Percentiles rank a stretch among this genome's conserved stretches.
These are phyloP conservation scores for Lucinisca nassula DNA, from an alignment of 2,888 invertebrate species.

Conservation along the genomic window DNA sequence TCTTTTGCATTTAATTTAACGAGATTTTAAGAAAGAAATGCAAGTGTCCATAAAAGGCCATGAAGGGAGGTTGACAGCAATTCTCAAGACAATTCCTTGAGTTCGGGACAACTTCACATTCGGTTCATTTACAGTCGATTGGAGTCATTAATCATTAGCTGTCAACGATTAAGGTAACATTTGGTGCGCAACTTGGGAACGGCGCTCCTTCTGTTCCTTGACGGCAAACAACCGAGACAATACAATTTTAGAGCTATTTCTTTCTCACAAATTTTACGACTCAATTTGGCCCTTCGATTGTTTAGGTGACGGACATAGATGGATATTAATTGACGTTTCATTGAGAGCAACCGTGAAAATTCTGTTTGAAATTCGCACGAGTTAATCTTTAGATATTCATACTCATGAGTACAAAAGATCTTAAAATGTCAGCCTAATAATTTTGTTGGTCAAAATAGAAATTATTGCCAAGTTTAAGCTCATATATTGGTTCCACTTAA, in stretches of 20 bases:
- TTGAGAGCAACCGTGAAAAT: slow-evolving; percentile 51
- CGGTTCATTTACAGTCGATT: slow-evolving; percentile 27
- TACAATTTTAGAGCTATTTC: neutral
- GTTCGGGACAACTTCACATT: neutral
- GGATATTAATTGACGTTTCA: slow-evolving; percentile 69
- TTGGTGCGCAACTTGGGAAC: slow-evolving; percentile 26
- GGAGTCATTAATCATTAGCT: slow-evolving; percentile 51
- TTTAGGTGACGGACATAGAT: slow-evolving; percentile 46
- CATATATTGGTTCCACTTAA: neutral
- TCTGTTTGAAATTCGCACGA: slow-evolving; percentile 64
- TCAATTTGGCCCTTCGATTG: neutral
- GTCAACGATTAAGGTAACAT: slow-evolving; percentile 62
- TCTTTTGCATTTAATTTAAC: neutral
- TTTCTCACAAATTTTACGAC: neutral
- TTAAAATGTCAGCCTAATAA: slow-evolving; percentile 41
- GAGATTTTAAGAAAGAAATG: neutral
- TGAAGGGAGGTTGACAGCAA: neutral
- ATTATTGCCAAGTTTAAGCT: neutral
- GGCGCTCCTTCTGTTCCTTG: neutral
- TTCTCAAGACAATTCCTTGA: neutral
- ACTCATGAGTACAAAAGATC: slow-evolving; percentile 52
- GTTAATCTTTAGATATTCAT: slow-evolving; percentile 66
- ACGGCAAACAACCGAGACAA: neutral
- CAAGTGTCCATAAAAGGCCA: neutral
- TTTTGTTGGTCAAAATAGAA: slow-evolving; percentile 15